Evolutionary conservation across 2,888 invertebrate species (phyloP).

Genomic region (Drosophila mimetica): DNA sequence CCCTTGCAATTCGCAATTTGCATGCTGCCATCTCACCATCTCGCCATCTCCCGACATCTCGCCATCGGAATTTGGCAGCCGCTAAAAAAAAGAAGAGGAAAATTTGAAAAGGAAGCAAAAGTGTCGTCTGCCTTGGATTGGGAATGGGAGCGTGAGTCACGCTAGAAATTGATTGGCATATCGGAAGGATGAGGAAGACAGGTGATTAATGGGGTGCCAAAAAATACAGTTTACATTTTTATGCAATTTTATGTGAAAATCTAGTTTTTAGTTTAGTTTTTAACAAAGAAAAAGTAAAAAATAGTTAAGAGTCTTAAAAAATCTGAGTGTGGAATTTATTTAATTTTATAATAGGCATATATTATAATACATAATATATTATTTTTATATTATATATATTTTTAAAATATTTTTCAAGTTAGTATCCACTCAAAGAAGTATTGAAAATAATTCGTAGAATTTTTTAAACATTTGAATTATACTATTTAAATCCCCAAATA

Average conservation of each 20-base stretch:
- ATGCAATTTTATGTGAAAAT: not conserved
- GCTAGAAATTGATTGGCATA: constrained; percentile 28
- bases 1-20: constrained; percentile 64
- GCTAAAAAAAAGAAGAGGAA: constrained; percentile 7
- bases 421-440: no score
- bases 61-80: constrained; percentile 75
- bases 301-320: no score
- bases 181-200: constrained; percentile 3
- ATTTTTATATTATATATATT: no score
- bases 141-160: constrained; percentile 39
- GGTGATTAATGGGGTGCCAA: constrained; percentile 10
- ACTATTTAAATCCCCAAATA: no score
- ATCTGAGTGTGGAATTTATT: no score
- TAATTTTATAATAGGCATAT: no score
- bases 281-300: no score
- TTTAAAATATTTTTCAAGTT: no score
- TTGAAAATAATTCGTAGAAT: no score
- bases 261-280: no score
- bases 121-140: constrained; percentile 33
- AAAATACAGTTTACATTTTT: not conserved
- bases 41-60: constrained; percentile 42
- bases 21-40: constrained; percentile 65
- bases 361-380: no score
- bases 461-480: no score
- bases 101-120: constrained; percentile 49